phyloP scores from a whole-genome alignment of 2,888 invertebrate genomes.

The Orthonevra nobilis region DNA sequence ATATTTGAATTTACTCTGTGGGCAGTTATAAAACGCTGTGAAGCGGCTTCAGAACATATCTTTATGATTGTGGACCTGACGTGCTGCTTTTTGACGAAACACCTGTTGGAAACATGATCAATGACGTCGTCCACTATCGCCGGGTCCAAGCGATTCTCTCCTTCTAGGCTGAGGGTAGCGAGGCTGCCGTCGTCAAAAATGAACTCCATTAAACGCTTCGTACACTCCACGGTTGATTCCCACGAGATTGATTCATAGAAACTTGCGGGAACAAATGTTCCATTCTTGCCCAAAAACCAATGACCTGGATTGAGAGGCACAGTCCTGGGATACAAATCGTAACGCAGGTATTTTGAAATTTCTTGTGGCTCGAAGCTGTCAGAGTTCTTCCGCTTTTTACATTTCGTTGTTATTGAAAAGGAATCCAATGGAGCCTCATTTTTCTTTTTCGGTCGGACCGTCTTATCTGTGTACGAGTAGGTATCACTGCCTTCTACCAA shows the following conservation, averaged over 20 bases:
- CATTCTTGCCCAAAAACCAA: constrained; percentile 12
- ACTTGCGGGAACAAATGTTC: constrained; percentile 7
- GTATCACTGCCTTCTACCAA: constrained; percentile 8
- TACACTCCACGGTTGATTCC: background rate
- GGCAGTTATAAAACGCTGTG: too few species aligned
- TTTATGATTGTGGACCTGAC: background rate
- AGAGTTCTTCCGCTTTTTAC: too few species aligned
- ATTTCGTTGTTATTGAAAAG: too few species aligned
- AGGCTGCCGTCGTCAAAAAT: constrained; percentile 2
- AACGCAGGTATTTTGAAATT: background rate
- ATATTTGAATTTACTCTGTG: too few species aligned
- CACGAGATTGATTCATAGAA: constrained; percentile 29
- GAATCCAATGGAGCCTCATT: too few species aligned
- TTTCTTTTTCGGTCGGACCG: background rate
- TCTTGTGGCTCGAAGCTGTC: background rate
- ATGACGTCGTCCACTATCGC: constrained; percentile 18
- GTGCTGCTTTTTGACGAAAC: background rate
- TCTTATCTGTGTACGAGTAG: background rate
- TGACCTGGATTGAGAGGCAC: background rate
- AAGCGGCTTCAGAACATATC: background rate
- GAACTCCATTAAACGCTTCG: constrained; percentile 7
- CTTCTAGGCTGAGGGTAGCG: constrained; percentile 4
- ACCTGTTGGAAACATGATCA: constrained; percentile 4
- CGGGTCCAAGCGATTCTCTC: background rate
- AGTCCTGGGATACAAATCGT: background rate